A percentile compares a stretch with the other conserved stretches of the same genome.
These are phyloP conservation scores for Papilio polytes DNA, from an alignment of 1,140 invertebrate genomes.

Conservation along the genomic window DNA sequence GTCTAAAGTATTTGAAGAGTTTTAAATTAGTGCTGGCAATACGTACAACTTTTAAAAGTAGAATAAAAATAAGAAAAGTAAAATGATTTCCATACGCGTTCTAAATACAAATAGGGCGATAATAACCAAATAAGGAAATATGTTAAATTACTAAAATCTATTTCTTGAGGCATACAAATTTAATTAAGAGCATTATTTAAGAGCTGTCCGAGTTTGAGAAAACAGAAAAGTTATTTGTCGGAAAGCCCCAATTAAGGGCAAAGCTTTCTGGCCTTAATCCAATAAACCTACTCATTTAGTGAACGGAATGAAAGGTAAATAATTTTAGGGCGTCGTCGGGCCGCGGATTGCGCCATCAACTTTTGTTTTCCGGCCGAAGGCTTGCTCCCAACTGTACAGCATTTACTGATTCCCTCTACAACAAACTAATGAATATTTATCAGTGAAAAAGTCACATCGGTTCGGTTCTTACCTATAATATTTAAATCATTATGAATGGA, in stretches of 20 bases:
- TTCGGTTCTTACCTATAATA: not conserved
- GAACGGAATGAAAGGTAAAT: conserved; percentile 82
- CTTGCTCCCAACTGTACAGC: conserved; percentile 49
- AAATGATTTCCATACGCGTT: conserved; percentile 24
- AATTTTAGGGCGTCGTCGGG: conserved; percentile 70
- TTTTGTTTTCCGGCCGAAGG: conserved; percentile 61
- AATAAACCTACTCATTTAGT: conserved; percentile 84
- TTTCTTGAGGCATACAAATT: conserved; percentile 70
- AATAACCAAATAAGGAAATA: conserved; percentile 34
- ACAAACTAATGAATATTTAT: conserved; percentile 21
- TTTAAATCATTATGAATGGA: not conserved
- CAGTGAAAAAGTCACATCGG: not conserved
- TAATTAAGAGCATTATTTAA: conserved; percentile 79
- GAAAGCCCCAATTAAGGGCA: conserved; percentile 82
- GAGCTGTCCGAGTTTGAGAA: conserved; percentile 79
- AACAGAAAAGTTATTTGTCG: conserved; percentile 82
- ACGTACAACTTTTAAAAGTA: not conserved
- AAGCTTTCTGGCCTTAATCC: conserved; percentile 83
- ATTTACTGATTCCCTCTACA: conserved; percentile 43
- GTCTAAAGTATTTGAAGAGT: conserved; percentile 18
- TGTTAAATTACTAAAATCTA: conserved; percentile 56
- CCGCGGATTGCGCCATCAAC: conserved; percentile 59
- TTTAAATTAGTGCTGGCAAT: not conserved
- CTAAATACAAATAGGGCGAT: conserved; percentile 28
- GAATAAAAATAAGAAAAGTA: conserved; percentile 14